Evolutionary conservation across 2,113 vertebrate genomes (phyloP), one percentile per base, ranked within the genome.

Genomic region (Tenebrosternarchus preto): DNA sequence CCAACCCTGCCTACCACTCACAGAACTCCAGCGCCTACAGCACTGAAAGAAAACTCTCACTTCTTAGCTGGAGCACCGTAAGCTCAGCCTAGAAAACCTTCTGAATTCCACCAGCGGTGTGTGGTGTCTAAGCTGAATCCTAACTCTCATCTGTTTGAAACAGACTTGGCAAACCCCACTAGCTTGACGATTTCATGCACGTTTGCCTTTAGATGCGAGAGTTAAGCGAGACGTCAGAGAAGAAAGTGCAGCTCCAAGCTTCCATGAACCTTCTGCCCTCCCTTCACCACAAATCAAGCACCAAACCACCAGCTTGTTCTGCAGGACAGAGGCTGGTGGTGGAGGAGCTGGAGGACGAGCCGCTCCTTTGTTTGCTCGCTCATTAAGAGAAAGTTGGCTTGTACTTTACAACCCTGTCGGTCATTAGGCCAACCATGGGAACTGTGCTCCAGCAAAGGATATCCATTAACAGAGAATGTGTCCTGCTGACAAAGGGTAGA

Each of bases 351-450:
- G 43, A 66, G 67, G 50, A 77, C 53, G 80, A 66, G 73, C 36
- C 7, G n/a, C n/a, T n/a, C n/a, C n/a, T n/a, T n/a, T n/a, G n/a
- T n/a, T n/a, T n/a, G n/a, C n/a, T n/a, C n/a, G n/a, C n/a, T n/a
- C n/a, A n/a, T n/a, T n/a, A n/a, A n/a, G n/a, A n/a, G n/a, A n/a
- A n/a, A n/a, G 59, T 31, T 76, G 79, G 66, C 73, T 17, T 66
- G 57, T 2, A 0, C 27, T 59, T 75, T 46, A 71, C 59, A 76
- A 17, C 57, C 2, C 55, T 76, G 12, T 73, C 71, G n/a, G 76
- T 78, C 66, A 24, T 77, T 81, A 81, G 72, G 72, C 77, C 73
- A 19, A 74, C 81, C 78, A 82, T 83, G 78, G 77, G 77, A 84
- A 83, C 76, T 27, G 20, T 66, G 59, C 73, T 29, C 7, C 31